A percentile compares a stretch with the other conserved stretches of the same genome.
phyloP scores from a whole-genome alignment of 1,140 invertebrate genomes.

The Epicauta chinensis region DNA sequence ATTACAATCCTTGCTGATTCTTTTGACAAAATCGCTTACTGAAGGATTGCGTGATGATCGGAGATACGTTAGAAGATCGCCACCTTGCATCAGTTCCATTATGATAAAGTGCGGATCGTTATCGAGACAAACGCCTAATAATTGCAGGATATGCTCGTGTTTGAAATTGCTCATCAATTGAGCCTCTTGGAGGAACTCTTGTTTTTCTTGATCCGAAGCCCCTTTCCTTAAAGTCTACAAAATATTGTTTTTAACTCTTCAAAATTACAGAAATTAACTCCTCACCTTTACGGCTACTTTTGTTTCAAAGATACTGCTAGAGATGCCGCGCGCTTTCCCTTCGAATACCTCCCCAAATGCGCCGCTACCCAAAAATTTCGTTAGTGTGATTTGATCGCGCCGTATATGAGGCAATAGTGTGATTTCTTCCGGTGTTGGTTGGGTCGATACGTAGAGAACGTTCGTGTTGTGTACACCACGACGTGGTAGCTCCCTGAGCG shows the following conservation, averaged over 20 bases:
- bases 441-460: conserved; percentile 62
- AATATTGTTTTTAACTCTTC: conserved; percentile 17
- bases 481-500: conserved; percentile 74
- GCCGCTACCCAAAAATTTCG: conserved; percentile 87
- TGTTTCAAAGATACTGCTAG: conserved; percentile 48
- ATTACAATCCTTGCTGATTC: not conserved
- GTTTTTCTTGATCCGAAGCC: conserved; percentile 85
- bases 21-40: conserved; percentile 45
- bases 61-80: conserved; percentile 88
- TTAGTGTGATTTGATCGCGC: conserved; percentile 66
- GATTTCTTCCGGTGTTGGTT: conserved; percentile 54
- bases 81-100: conserved; percentile 95
- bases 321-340: conserved; percentile 67
- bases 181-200: conserved; percentile 94
- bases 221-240: conserved; percentile 80
- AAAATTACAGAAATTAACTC: conserved; percentile 17
- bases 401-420: conserved; percentile 75
- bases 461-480: conserved; percentile 70
- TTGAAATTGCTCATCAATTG: conserved; percentile 96
- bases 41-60: conserved; percentile 63
- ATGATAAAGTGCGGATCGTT: conserved; percentile 89
- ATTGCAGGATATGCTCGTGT: conserved; percentile 88
- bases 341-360: conserved; percentile 97
- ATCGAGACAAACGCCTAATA: conserved; percentile 91
- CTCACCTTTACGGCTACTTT: conserved; percentile 84